Evolutionary conservation across 2,113 vertebrate species (phyloP), one percentile per base, ranked within the genome.

Genomic region (Hydropotes inermis): DNA sequence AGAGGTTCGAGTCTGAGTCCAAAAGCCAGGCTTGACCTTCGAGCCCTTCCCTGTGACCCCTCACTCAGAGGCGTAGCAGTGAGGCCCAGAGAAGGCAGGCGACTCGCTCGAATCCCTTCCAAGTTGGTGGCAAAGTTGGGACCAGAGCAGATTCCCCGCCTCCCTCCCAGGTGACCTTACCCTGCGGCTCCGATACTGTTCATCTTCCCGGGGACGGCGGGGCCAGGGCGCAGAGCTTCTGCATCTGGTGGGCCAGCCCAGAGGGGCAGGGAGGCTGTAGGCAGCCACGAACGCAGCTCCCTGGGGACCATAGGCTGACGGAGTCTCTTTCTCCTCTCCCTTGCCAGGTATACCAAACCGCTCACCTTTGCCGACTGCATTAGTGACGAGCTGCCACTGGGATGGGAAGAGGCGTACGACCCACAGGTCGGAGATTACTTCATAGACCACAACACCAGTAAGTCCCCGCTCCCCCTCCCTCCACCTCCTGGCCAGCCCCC

Each of bases 361-460:
- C 99, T 99, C 98, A 99, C 99, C 94, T 99, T 99, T 89, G 99
- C 99, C 4, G 99, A 99, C 99, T 99, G 99, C 98, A 99, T 99
- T 74, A 99, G 99, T 52, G 99, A 99, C 95, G 99, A 99, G 98
- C 97, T 99, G 97, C 99, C 99, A 0, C 98, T 99, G 76, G 99
- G 99, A 97, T 99, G 99, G 99, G 99, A 99, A 99, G 99, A 99
- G 98, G 99, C 99, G 10, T 99, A 99, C 87, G 99, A 99, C 98
- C 99, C 99, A 45, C 99, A 99, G 54, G 99, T 99, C 19, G 99
- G 99, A 94, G 98, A 99, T 58, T 99, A 99, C 99, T 99, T 99
- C 99, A 99, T 99, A 97, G 99, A 99, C 99, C 99, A 99, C 99
- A 99, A 99, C 98, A 99, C 99, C 98, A 99, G 99, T 99, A 99